Conservation (phyloP, 2,797 vertebrate genomes). For the Salarias fasciatus region DNA sequence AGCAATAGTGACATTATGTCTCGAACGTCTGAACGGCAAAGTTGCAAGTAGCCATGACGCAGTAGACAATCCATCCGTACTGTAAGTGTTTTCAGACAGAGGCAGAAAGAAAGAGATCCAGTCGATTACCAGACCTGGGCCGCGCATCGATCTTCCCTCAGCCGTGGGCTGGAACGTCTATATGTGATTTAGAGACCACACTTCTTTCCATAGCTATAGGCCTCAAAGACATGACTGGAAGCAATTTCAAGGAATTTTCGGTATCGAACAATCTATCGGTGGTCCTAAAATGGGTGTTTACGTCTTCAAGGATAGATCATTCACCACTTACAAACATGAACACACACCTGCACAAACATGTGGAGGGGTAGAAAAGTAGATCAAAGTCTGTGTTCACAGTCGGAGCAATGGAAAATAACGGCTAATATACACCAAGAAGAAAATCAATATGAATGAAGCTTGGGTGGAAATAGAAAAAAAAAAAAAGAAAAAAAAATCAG, state of each 20-base stretch:
- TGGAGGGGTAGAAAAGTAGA: slow-evolving; percentile 1
- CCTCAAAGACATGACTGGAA: slow-evolving; percentile 27
- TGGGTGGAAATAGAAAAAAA: too few relatives aligned
- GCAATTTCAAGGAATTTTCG: slow-evolving; percentile 46
- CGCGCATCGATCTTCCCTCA: slow-evolving; percentile 41
- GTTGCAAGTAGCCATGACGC: slow-evolving; percentile 21
- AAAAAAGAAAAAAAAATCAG: slow-evolving; percentile 14
- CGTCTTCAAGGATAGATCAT: slow-evolving; percentile 8
- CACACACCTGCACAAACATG: slow-evolving; percentile 4
- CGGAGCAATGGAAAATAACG: slow-evolving; percentile 26
- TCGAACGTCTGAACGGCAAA: slow-evolving; percentile 44
- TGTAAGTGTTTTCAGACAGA: slow-evolving; percentile 31
- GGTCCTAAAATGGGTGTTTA: slow-evolving; percentile 14
- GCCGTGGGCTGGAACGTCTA: slow-evolving; percentile 35
- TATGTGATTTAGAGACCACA: slow-evolving; percentile 47
- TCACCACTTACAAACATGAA: slow-evolving; percentile 9
- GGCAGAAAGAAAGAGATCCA: slow-evolving; percentile 16
- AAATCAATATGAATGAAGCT: slow-evolving; percentile 38
- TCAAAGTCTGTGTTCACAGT: slow-evolving; percentile 22
- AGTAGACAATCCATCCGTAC: slow-evolving; percentile 37
- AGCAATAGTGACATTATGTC: slow-evolving; percentile 55
- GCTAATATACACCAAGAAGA: slow-evolving; percentile 25
- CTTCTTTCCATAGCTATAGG: slow-evolving; percentile 8
- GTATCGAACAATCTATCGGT: slow-evolving; percentile 34
- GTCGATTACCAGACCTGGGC: slow-evolving; percentile 41